These are phyloP conservation scores for Caenorhabditis sp. DNA, from an alignment of 2,888 invertebrate genomes.

Conservation along the genomic window DNA sequence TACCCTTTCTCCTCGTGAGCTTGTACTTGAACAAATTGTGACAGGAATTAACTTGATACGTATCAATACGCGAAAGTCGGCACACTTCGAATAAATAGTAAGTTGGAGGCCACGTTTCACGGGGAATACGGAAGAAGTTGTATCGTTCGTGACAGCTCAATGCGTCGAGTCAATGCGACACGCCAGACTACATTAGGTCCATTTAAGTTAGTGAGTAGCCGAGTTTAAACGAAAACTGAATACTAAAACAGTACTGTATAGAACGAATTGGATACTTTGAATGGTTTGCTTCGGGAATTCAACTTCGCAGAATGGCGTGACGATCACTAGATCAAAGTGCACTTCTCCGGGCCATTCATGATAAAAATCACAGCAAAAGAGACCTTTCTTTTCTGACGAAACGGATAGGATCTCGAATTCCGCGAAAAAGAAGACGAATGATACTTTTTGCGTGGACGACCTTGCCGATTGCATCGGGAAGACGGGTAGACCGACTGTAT, in stretches of 20 bases:
- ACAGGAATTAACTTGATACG: too few relatives aligned
- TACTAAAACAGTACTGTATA: too few relatives aligned
- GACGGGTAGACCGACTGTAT: conserved; percentile 21
- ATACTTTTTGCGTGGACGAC: conserved; percentile 10
- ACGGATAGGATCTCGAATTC: conserved; percentile 27
- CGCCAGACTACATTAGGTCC: too few relatives aligned
- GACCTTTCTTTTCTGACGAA: neutral
- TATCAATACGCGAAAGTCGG: too few relatives aligned
- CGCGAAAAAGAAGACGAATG: conserved; percentile 18
- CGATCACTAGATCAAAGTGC: conserved; percentile 34
- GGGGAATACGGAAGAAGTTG: too few relatives aligned
- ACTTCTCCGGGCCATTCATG: conserved; percentile 6
- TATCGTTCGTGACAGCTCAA: too few relatives aligned
- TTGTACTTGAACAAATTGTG: conserved; percentile 18
- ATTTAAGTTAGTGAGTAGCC: too few relatives aligned
- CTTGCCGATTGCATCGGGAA: conserved; percentile 13
- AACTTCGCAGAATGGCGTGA: conserved; percentile 30
- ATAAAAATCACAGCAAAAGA: conserved; percentile 12
- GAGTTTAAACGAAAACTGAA: neutral
- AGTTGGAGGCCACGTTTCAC: too few relatives aligned
- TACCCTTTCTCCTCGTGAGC: neutral
- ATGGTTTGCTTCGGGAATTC: too few relatives aligned
- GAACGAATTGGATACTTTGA: too few relatives aligned
- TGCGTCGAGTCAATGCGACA: too few relatives aligned
- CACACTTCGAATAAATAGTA: too few relatives aligned